These are phyloP conservation scores for Leucania comma DNA, from an alignment of 2,888 invertebrate genomes.

Conservation along the genomic window DNA sequence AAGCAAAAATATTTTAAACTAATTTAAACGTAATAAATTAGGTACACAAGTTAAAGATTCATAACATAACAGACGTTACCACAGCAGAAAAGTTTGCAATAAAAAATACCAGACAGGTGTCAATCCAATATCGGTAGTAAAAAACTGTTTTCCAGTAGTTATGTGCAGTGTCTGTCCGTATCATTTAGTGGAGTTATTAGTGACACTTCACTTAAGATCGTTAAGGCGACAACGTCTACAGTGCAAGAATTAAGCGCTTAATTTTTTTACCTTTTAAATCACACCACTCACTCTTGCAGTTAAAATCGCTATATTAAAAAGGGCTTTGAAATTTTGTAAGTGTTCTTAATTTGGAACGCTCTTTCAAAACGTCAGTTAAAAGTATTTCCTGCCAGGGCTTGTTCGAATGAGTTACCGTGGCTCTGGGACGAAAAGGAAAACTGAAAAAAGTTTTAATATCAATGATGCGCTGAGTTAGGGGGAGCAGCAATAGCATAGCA, in stretches of 20 bases:
- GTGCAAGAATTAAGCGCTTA: constrained; percentile 24
- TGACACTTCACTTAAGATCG: constrained; percentile 64
- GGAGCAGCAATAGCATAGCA: too few species aligned
- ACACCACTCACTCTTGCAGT: constrained; percentile 38
- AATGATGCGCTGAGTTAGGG: too few species aligned
- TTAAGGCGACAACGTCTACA: constrained; percentile 56
- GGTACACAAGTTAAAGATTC: constrained; percentile 12
- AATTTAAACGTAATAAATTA: constrained; percentile 6
- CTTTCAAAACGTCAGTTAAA: constrained; percentile 30
- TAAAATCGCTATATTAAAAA: constrained; percentile 38
- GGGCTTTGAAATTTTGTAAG: constrained; percentile 37
- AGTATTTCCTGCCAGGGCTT: too few species aligned
- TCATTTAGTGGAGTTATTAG: constrained; percentile 54
- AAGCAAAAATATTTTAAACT: too few species aligned
- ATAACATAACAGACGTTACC: constrained; percentile 11
- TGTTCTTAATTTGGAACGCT: constrained; percentile 33
- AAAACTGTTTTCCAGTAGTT: constrained; percentile 59
- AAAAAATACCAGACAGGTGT: constrained; percentile 58
- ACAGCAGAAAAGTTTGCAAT: constrained; percentile 45
- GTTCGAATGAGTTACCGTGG: too few species aligned
- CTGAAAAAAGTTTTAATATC: too few species aligned
- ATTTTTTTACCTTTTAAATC: constrained; percentile 39
- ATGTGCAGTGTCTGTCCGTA: constrained; percentile 42
- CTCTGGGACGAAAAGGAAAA: too few species aligned
- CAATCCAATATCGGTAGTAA: constrained; percentile 51